Conservation (phyloP, 2,888 invertebrate genomes). For the Mythimna impura region DNA sequence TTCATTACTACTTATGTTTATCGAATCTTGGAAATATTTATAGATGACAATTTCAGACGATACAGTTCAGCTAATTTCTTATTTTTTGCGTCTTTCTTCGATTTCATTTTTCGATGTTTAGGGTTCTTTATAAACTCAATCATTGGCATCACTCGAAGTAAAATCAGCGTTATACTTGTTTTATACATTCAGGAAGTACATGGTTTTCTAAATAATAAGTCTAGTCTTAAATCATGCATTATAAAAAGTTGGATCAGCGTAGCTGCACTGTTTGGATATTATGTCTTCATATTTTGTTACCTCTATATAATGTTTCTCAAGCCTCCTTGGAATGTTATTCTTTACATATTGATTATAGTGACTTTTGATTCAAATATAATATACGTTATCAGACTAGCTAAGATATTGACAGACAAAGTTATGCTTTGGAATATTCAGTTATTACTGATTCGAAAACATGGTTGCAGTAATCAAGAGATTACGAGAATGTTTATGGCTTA, state of each 20-base stretch:
- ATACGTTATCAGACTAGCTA: not conserved
- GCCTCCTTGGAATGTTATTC: constrained; percentile 7
- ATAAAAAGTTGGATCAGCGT: not conserved
- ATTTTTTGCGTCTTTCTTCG: constrained; percentile 8
- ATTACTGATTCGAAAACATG: not conserved
- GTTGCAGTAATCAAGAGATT: not conserved
- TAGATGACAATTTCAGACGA: constrained; percentile 18
- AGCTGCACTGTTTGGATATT: not conserved
- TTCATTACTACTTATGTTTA: not conserved
- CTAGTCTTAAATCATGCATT: not conserved
- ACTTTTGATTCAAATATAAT: constrained; percentile 1
- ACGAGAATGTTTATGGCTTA: constrained; percentile 1
- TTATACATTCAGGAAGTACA: constrained; percentile 7
- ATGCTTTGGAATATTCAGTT: constrained; percentile 5
- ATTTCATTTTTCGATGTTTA: not conserved
- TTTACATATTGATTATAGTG: not conserved
- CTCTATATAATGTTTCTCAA: not conserved
- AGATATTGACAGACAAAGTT: not conserved
- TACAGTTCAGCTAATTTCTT: constrained; percentile 12
- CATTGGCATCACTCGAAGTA: not conserved
- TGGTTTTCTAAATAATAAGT: not conserved
- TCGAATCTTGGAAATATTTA: constrained; percentile 9
- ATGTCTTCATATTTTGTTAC: not conserved
- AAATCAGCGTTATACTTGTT: not conserved
- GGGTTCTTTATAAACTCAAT: constrained; percentile 18